Evolutionary conservation across 2,113 vertebrate genomes (phyloP), one percentile per base, ranked within the genome.

Genomic region (Sprattus sprattus): DNA sequence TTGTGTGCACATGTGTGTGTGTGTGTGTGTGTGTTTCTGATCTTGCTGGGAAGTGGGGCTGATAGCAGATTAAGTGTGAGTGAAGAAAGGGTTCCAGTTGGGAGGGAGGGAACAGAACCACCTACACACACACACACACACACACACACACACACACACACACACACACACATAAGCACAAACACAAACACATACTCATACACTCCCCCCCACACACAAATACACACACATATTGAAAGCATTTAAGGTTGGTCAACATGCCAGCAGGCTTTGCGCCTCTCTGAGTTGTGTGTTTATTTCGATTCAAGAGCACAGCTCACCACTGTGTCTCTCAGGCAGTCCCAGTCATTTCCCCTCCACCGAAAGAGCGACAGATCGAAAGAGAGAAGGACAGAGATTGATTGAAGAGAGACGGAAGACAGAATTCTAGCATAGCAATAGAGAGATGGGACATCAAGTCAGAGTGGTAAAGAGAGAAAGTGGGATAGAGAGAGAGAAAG

Each of bases 211-310:
- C 64, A 78, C 71, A 39, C 28, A 78, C 71, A 78, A 28, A 39
- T 87, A 89, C 92, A 92, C 92, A 93, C 90, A 92, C 93, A 93
- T 89, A 92, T 90, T 94, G 92, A 93, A 93, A 90, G 89, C 57
- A 94, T 95, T 94, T 94, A 92, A 90, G 90, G 88, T 86, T 84
- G 84, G 89, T 89, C 85, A 45, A 67, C 89, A 86, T 89, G 87
- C 89, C 87, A 89, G 80, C 89, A 83, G 89, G 90, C 90, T 93
- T 92, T n/a, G 49, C 83, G 83, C 52, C 39, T 39, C 39, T 81
- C 39, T 89, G 83, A 87, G 89, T 90, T 90, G 91, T 91, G 89
- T 93, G 87, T 93, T 93, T 92, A 92, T 93, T 95, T 93, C 92
- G 87, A 93, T 91, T 93, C 85, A 32, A 46, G 86, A 87, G 85